Base-by-base conservation (phyloP, 1,140 invertebrate species). In the Branchinecta lindahli region DNA sequence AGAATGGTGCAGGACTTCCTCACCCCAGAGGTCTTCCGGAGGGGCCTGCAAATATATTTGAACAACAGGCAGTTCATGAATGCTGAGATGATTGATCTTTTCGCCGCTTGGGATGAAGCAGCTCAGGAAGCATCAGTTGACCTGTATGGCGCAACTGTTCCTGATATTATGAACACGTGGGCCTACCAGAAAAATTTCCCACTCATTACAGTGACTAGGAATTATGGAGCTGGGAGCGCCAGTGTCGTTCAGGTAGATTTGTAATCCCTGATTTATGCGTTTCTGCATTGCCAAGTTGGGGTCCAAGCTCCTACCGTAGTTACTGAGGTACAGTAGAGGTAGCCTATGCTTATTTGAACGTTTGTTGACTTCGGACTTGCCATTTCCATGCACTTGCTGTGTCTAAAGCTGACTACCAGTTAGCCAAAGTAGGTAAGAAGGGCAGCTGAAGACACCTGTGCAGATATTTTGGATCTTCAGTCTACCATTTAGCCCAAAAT, bases 151-250 rank as follows among this genome's bases (percentile, higher is more conserved):
- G 52, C 52, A 61, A 61, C 52, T 4, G 6, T 61, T 61, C 52
- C 12, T 15, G 52, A 61, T 15, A 78, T 83, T 7, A 80, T 83
- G 79, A 77, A 82, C 67, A 81, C 80, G 5, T 83, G 82, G 82
- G 79, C 78, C 8, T 72, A 80, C 10, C 82, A 83, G 74, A 81
- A 78, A 75, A 82, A 82, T 21, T 84, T 79, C 73, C 83, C 83
- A 0, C 76, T 83, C 15, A 77, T 83, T 12, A 81, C 74, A 3
- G 75, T 82, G 20, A 76, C 78, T 7, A 84, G 87, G 70, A 81
- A 90, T 77, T 89, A 90, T 76, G 76, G 82, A 8, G 81, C 81
- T 66, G 84, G 84, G 70, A 81, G 83, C 8, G 84, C 86, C n/a
- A 79, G 76, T 65, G 74, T 89, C 44, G 81, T 80, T 44, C 89